Percentiles rank a stretch among this genome's conserved stretches.
phyloP scores from a whole-genome alignment of 2,797 vertebrate species.

The Acestrorhynchus altus region DNA sequence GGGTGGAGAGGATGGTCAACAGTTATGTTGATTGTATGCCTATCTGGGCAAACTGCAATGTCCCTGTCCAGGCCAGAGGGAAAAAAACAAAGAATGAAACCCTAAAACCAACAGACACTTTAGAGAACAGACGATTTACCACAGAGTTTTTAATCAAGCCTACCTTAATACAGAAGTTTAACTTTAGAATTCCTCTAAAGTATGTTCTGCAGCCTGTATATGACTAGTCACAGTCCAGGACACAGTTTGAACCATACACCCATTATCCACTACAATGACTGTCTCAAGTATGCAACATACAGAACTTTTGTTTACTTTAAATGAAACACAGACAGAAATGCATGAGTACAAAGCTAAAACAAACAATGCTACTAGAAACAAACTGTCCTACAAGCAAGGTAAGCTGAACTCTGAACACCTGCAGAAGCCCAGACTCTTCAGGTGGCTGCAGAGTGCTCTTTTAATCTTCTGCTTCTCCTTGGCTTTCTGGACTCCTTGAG shows the following conservation, averaged over 20 bases:
- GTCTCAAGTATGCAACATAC: too few species aligned
- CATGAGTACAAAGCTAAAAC: background rate
- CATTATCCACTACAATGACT: too few species aligned
- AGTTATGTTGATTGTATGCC: constrained; percentile 67
- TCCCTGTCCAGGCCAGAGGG: constrained; percentile 62
- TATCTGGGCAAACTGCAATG: constrained; percentile 69
- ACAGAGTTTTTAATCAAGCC: background rate
- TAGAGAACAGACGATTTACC: too few species aligned
- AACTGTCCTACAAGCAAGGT: background rate
- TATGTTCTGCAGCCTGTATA: background rate
- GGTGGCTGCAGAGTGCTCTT: constrained; percentile 70
- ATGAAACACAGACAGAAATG: background rate
- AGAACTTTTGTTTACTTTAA: too few species aligned
- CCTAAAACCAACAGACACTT: too few species aligned
- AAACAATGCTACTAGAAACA: background rate
- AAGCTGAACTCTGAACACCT: constrained; percentile 62
- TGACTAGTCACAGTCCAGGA: background rate
- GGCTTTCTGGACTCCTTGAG: constrained; percentile 62
- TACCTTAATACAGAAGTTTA: too few species aligned
- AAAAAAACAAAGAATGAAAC: background rate
- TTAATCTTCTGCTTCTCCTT: constrained; percentile 69
- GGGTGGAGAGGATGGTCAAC: constrained; percentile 70
- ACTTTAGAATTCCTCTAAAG: too few species aligned
- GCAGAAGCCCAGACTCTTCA: constrained; percentile 81
- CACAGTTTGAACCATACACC: too few species aligned